phyloP scores from a whole-genome alignment of 2,113 vertebrate genomes.

The Apistogramma diplotaenia region DNA sequence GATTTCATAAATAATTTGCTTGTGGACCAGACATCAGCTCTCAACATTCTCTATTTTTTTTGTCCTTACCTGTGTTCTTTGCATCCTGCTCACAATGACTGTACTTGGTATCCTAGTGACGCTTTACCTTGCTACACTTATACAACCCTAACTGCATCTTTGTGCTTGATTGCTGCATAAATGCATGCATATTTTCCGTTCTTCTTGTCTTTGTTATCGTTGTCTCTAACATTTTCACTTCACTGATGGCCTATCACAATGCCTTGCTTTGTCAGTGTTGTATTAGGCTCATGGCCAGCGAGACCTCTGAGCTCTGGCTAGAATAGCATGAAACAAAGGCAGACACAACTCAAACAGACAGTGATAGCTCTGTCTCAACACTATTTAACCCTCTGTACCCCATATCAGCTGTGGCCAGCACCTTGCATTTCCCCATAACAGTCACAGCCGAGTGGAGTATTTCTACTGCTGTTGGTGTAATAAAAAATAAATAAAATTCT shows the following conservation, averaged over 20 bases:
- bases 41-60: background rate
- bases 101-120: background rate
- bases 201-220: background rate
- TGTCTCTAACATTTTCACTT: background rate
- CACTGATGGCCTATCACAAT: background rate
- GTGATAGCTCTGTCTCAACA: background rate
- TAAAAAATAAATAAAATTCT: too few relatives aligned
- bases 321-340: background rate
- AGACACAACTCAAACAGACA: background rate
- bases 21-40: too few relatives aligned
- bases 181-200: background rate
- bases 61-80: background rate
- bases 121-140: background rate
- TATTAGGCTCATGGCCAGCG: background rate
- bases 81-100: background rate
- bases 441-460: too few relatives aligned
- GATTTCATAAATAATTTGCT: background rate
- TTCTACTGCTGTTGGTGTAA: too few relatives aligned
- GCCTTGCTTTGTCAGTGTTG: background rate
- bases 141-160: background rate
- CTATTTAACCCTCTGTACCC: background rate
- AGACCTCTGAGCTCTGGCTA: background rate
- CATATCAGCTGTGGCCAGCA: too few relatives aligned
- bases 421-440: too few relatives aligned
- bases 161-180: background rate